A percentile compares a stretch with the other conserved stretches of the same genome.
Evolutionary conservation across 2,888 invertebrate genomes (phyloP).

Genomic region (Glaucopsyche alexis): DNA sequence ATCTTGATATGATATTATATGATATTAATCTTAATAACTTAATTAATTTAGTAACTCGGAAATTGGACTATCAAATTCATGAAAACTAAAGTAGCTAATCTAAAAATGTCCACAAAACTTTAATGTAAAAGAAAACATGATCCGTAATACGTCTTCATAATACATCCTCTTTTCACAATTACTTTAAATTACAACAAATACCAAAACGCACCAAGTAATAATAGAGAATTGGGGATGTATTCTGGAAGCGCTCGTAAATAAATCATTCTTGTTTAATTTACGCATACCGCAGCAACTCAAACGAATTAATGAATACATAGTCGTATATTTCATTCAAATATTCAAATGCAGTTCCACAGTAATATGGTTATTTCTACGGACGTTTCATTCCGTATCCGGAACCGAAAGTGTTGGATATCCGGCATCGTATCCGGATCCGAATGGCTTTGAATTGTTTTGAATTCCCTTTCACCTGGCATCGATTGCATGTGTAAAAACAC

Average conservation of each 20-base stretch:
- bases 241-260: slow-evolving; percentile 41
- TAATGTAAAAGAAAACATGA: no score
- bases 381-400: not conserved
- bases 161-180: not conserved
- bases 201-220: slow-evolving; percentile 13
- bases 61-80: no score
- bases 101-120: no score
- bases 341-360: slow-evolving; percentile 22
- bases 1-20: no score
- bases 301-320: slow-evolving; percentile 16
- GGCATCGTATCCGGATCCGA: slow-evolving; percentile 4
- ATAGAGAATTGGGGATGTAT: slow-evolving; percentile 35
- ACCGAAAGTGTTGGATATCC: not conserved
- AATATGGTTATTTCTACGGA: not conserved
- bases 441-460: not conserved
- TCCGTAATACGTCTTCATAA: not conserved
- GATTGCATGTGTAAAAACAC: no score
- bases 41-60: no score
- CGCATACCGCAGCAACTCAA: slow-evolving; percentile 37
- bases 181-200: slow-evolving; percentile 25
- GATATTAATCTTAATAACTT: no score
- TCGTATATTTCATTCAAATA: slow-evolving; percentile 14
- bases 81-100: no score
- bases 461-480: not conserved
- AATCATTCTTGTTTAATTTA: slow-evolving; percentile 43